Base-by-base conservation (phyloP, 2,113 vertebrate species). In the Microcebus jonahi region DNA sequence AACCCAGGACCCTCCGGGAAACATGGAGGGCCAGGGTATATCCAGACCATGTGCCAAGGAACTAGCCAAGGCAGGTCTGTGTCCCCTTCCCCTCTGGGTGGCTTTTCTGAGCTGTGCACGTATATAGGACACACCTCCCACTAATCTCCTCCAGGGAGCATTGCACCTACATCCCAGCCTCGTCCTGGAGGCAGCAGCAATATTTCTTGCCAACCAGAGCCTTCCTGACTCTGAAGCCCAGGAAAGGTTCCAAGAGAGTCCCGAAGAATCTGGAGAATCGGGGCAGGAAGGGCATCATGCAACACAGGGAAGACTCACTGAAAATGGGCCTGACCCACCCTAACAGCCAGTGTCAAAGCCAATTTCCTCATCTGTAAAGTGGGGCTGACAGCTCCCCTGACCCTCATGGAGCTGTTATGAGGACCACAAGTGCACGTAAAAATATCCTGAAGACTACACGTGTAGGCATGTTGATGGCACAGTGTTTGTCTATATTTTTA, bases 371-470 rank as follows among this genome's bases (percentile, higher is more conserved):
- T 39, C 36, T 13, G 29, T 4, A 0, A 61, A 71, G 23, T 4
- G 31, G 76, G 14, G 14, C 70, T 25, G 7, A 14, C 0, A 4
- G 8, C 3, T 8, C 71, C 20, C 2, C 2, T 1, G 27, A 4
- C 7, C 6, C 0, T 6, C 77, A 3, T 5, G 4, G 42, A 50
- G 27, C 25, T 21, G 36, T 39, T 6, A 4, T 0, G 6, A 45
- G 29, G 23, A 71, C 0, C 11, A 29, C 36, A 5, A 8, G 27
- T 6, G 8, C 0, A 55, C 0, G 2, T 31, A 68, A 63, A 29
- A 17, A n/a, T 2, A 1, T 34, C 34, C 11, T 2, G 3, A 34
- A 17, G 55, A 12, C 15, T 1, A 25, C 42, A 29, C 6, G 0
- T 4, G 5, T 0, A 50, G 31, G 31, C 27, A 3, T 21, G 7